Conservation (phyloP, 2,888 invertebrate genomes). For the Drosophila subquinaria region DNA sequence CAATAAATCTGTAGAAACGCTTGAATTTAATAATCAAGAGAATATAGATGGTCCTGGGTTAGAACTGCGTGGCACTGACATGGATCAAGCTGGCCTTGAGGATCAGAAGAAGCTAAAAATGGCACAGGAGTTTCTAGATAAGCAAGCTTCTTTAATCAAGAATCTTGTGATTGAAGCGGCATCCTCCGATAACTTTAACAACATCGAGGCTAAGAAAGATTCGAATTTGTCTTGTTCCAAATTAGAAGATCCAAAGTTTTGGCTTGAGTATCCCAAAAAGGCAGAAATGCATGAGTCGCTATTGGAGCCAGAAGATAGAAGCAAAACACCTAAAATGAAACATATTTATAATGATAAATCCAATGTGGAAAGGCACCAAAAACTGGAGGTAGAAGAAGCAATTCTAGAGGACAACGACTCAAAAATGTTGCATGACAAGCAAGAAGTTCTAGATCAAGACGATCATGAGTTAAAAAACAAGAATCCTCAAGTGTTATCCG, state of each 20-base stretch:
- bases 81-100: not conserved
- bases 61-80: not conserved
- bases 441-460: not conserved
- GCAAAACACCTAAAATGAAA: not conserved
- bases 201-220: not conserved
- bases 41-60: not conserved
- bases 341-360: not conserved
- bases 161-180: slow-evolving; percentile 3
- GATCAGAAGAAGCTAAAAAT: not conserved
- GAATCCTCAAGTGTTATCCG: not conserved
- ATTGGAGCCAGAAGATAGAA: not conserved
- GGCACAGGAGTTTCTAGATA: slow-evolving; percentile 7
- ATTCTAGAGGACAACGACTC: not conserved
- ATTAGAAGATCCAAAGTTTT: not conserved
- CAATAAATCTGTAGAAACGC: not conserved
- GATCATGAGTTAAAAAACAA: not conserved
- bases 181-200: not conserved
- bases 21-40: not conserved
- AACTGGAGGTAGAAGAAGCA: not conserved
- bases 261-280: not conserved
- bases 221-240: not conserved
- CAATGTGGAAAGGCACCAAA: not conserved
- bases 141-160: not conserved
- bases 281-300: not conserved
- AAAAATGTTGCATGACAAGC: not conserved